Evolutionary conservation across 2,797 vertebrate species (phyloP), one percentile per base, ranked within the genome.

Genomic region (Xenentodon cancila): DNA sequence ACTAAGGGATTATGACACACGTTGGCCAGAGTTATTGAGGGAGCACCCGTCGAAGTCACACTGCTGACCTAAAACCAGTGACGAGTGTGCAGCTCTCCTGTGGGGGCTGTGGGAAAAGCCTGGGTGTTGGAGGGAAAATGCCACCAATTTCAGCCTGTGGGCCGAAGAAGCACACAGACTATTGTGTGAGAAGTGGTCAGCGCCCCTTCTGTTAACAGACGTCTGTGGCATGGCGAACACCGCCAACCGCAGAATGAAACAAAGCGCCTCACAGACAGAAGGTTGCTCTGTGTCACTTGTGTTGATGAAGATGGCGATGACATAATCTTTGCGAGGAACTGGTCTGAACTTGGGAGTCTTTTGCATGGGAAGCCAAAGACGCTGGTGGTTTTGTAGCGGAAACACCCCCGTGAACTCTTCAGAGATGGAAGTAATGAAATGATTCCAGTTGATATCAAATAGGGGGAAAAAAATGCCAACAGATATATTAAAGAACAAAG

Each of bases 71-170:
- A 65, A 82, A 85, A 89, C 68, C 80, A 71, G 27, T 44, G 83
- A 71, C 71, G 44, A 79, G 25, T 18, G 40, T 52, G 71, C 64
- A 46, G 71, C 77, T 63, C 71, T 7, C 43, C 65, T 68, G 65
- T 6, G 70, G 84, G 86, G 89, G 85, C 87, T 88, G 80, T 93
- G 93, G 94, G 93, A 93, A 93, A 95, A 93, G 94, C 93, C 89
- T 91, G 88, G 89, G 85, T 84, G 83, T 95, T 94, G 88, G 93
- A 94, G 53, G 93, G 93, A 92, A 84, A 94, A 96, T 96, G 94
- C 92, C 90, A 92, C 90, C 92, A 91, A 93, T 94, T 92, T 86
- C 88, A 75, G 72, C 80, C 85, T 70, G 97, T 97, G 93, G 96
- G 96, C 86, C 82, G 92, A 65, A 79, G 57, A 89, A 92, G 92